Conservation (phyloP, 2,888 invertebrate genomes). For the Cotesia congregata region DNA sequence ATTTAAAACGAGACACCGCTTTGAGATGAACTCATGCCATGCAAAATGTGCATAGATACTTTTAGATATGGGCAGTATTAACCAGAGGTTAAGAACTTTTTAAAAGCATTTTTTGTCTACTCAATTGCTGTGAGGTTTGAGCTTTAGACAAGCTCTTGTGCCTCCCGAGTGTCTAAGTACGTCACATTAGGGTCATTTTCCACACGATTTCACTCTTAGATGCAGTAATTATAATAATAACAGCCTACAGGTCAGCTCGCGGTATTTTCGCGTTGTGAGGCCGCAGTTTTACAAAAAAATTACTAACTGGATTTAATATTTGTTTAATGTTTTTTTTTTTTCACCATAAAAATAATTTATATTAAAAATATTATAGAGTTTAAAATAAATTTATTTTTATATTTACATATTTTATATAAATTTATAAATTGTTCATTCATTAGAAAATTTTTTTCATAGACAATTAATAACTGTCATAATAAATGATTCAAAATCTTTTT, state of each 20-base stretch:
- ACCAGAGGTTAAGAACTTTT: slow-evolving; percentile 2
- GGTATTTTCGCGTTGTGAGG: slow-evolving; percentile 33
- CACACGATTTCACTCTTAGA: slow-evolving; percentile 64
- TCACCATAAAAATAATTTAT: too few relatives aligned
- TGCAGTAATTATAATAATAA: slow-evolving; percentile 70
- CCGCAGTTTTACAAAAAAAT: slow-evolving; percentile 67
- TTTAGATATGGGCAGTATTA: neutral
- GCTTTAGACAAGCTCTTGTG: slow-evolving; percentile 7
- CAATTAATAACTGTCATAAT: too few relatives aligned
- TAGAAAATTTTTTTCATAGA: too few relatives aligned
- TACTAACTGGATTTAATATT: slow-evolving; percentile 29
- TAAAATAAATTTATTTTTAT: too few relatives aligned
- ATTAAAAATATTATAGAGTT: too few relatives aligned
- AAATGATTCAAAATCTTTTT: too few relatives aligned
- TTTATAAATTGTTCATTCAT: too few relatives aligned
- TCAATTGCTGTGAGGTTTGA: neutral
- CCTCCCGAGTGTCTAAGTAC: slow-evolving; percentile 59
- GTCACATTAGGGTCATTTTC: slow-evolving; percentile 68
- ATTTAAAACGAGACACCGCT: neutral
- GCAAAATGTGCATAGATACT: slow-evolving; percentile 5
- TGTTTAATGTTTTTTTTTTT: too few relatives aligned
- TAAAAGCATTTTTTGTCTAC: neutral
- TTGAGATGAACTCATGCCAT: neutral
- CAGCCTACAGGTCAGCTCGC: slow-evolving; percentile 59
- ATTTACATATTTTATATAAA: too few relatives aligned